These are phyloP conservation scores for Papilio protenor DNA, from an alignment of 2,888 invertebrate species.

Conservation along the genomic window DNA sequence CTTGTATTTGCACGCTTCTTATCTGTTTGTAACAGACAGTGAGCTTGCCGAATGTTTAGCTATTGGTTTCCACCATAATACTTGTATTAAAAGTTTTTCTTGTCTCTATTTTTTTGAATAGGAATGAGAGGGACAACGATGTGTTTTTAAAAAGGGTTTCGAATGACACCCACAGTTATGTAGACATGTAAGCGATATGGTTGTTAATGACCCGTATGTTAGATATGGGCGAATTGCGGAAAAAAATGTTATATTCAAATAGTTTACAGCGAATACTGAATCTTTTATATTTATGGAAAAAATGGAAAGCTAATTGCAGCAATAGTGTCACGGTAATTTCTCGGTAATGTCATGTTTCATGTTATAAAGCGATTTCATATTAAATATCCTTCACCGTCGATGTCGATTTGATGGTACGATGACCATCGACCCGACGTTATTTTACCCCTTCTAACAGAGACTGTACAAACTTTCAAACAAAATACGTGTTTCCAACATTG, in stretches of 20 bases:
- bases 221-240: conserved; percentile 42
- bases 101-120: not conserved
- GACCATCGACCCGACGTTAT: conserved; percentile 35
- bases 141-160: not conserved
- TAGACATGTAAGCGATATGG: conserved; percentile 49
- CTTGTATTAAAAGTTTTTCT: not conserved
- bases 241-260: conserved; percentile 20
- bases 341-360: not conserved
- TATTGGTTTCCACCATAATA: not conserved
- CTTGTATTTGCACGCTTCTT: conserved; percentile 32
- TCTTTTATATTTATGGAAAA: not conserved
- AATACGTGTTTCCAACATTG: not conserved
- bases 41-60: not conserved
- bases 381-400: not conserved
- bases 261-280: not conserved
- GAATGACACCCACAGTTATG: not conserved
- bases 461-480: conserved; percentile 12
- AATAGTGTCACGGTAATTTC: not conserved
- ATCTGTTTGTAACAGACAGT: conserved; percentile 39
- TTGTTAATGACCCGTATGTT: conserved; percentile 53
- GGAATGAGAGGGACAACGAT: not conserved
- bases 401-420: conserved; percentile 14
- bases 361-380: not conserved
- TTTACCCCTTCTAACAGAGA: conserved; percentile 38
- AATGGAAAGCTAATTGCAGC: too few species aligned